These are phyloP conservation scores for Chrysina gloriosa DNA, from an alignment of 2,888 invertebrate species.

Conservation along the genomic window DNA sequence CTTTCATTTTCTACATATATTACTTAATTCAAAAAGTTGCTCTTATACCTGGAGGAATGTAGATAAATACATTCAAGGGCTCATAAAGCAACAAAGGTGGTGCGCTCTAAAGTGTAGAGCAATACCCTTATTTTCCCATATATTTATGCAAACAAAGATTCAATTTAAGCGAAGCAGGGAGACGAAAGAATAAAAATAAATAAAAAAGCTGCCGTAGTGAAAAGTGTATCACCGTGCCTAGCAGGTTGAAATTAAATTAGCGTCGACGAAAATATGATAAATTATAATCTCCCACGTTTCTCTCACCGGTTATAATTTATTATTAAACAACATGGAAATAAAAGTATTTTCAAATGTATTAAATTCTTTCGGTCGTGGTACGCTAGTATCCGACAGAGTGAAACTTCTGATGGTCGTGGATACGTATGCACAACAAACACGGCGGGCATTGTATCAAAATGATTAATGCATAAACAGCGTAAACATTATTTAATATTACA, in stretches of 20 bases:
- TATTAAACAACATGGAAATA: conserved; percentile 40
- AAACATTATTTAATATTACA: conserved; percentile 37
- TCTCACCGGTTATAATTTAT: conserved; percentile 36
- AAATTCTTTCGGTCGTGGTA: conserved; percentile 19
- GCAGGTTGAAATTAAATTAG: conserved; percentile 28
- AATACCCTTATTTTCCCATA: no score
- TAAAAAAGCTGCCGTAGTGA: neutral
- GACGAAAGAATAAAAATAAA: neutral
- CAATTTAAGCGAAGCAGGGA: no score
- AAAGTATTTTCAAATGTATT: conserved; percentile 39
- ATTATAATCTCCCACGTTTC: conserved; percentile 26
- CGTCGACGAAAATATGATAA: conserved; percentile 30
- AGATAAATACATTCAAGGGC: no score
- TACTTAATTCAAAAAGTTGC: no score
- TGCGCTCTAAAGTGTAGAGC: no score
- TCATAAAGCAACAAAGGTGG: no score
- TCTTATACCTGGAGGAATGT: no score
- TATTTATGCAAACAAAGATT: no score
- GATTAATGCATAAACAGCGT: conserved; percentile 39
- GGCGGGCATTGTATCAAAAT: conserved; percentile 28
- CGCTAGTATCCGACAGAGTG: neutral
- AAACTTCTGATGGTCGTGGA: neutral
- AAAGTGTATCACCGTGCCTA: conserved; percentile 2
- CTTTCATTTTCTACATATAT: no score
- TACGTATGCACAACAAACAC: neutral